Evolutionary conservation across 1,140 invertebrate genomes (phyloP), one percentile per base, ranked within the genome.

Genomic region (Caenorhabditis brenneri): DNA sequence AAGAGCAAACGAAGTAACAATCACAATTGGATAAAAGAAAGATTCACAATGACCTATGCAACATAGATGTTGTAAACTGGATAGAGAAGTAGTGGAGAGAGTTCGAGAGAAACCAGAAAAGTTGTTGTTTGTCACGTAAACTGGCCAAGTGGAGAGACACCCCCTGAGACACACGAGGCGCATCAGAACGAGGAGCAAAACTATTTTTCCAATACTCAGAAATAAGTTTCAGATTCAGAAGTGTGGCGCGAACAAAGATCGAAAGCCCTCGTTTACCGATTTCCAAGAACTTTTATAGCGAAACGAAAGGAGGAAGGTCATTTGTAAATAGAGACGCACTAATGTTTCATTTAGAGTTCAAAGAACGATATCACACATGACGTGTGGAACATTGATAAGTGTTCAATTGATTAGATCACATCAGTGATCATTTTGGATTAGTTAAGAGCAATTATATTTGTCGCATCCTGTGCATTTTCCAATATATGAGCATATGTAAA

Each of bases 51-150:
- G 65, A 74, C 65, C 65, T 9, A 65, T 12, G 7, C n/a, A 27
- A 55, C 24, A 51, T 4, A 27, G 19, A 12, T 24, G 65, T 31
- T 74, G 65, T 74, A 74, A 74, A 74, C 53, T 58, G 7, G 53
- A 29, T 22, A 27, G 29, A 46, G 10, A 12, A 24, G 15, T 2
- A 42, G 10, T 15, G 22, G 29, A 19, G 33, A 42, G 65, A 74
- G n/a, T 15, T 2, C 12, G 12, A 74, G 65, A 74, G 36, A 74
- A 46, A 36, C 24, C 12, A 65, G 33, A n/a, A 33, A 24, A 55
- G 22, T 74, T 74, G 33, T 74, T 74, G 65, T 74, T 74, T 74
- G 65, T 74, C 65, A 74, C 65, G 65, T 74, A 74, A 74, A 74
- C 65, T 74, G 36, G 27, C 31, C n/a, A n/a, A n/a, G n/a, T 27